Percentiles rank a stretch among this genome's conserved stretches.
Conservation (phyloP, 2,888 invertebrate species). For the Zootermopsis nevadensis region DNA sequence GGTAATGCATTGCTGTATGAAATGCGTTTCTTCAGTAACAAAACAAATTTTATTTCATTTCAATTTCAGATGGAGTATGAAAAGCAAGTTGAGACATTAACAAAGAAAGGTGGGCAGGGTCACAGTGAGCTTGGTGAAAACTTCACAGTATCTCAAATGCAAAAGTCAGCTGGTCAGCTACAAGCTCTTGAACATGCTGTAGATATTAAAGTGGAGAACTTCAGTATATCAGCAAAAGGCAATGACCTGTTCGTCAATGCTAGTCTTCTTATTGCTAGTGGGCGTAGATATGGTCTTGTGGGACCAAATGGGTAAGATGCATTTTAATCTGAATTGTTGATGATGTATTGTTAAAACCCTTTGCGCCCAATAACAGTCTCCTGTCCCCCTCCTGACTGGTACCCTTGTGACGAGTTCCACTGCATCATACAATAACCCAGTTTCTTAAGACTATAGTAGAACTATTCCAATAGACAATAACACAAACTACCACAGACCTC, state of each 20-base stretch:
- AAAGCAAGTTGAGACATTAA: slow-evolving; percentile 84
- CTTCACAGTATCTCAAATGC: slow-evolving; percentile 92
- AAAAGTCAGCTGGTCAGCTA: slow-evolving; percentile 74
- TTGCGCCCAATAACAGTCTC: too few species aligned
- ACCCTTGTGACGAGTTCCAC: too few species aligned
- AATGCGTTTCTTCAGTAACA: neutral
- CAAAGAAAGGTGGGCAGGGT: slow-evolving; percentile 88
- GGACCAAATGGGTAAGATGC: slow-evolving; percentile 90
- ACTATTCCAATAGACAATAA: too few species aligned
- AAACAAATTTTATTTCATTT: neutral
- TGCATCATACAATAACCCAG: too few species aligned
- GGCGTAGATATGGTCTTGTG: slow-evolving; percentile 95
- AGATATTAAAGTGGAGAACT: slow-evolving; percentile 98
- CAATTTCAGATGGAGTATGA: slow-evolving; percentile 82
- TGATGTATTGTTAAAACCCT: too few species aligned
- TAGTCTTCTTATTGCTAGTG: slow-evolving; percentile 90
- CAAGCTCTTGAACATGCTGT: slow-evolving; percentile 91
- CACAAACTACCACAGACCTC: too few species aligned
- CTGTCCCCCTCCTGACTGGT: too few species aligned
- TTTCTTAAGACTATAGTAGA: too few species aligned
- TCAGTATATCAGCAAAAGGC: slow-evolving; percentile 97
- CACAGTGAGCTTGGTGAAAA: slow-evolving; percentile 92
- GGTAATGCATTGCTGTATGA: too few species aligned
- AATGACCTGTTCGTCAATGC: slow-evolving; percentile 98
- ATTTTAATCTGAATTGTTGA: too few species aligned